A percentile compares a stretch with the other conserved stretches of the same genome.
Conservation (phyloP, 2,797 vertebrate genomes). For the Brotula barbata region DNA sequence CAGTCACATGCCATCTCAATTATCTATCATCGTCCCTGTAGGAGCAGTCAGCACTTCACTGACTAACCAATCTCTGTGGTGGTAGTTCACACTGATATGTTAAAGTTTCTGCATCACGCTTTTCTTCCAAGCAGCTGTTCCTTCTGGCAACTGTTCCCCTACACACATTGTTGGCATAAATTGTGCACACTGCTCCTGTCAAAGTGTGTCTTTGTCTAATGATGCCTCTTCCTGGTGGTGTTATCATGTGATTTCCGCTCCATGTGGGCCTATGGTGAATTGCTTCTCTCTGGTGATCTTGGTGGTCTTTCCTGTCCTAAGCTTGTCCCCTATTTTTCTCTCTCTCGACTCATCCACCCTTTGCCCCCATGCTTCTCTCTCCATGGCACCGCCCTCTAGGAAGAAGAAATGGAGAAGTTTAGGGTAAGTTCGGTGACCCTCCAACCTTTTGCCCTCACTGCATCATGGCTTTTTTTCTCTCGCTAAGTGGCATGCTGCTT, state of each 20-base stretch:
- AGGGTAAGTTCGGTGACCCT: slow-evolving; percentile 92
- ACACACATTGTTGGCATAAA: slow-evolving; percentile 54
- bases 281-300: slow-evolving; percentile 86
- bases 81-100: slow-evolving; percentile 58
- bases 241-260: slow-evolving; percentile 61
- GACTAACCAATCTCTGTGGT: slow-evolving; percentile 48
- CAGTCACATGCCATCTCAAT: neutral
- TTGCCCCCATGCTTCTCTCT: slow-evolving; percentile 89
- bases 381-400: slow-evolving; percentile 93
- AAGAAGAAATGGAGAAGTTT: slow-evolving; percentile 99
- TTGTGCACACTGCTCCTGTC: slow-evolving; percentile 60
- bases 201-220: slow-evolving; percentile 65
- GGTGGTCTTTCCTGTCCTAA: slow-evolving; percentile 92
- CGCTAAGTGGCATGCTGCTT: slow-evolving; percentile 39
- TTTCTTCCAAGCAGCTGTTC: slow-evolving; percentile 62
- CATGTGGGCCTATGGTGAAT: slow-evolving; percentile 73
- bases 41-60: slow-evolving; percentile 35
- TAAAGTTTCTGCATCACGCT: slow-evolving; percentile 58
- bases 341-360: slow-evolving; percentile 74
- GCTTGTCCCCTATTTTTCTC: slow-evolving; percentile 82
- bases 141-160: slow-evolving; percentile 45
- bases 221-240: slow-evolving; percentile 51
- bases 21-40: slow-evolving; percentile 17
- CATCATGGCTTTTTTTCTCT: slow-evolving; percentile 36
- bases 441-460: slow-evolving; percentile 65